Evolutionary conservation across 2,797 vertebrate species (phyloP).

Genomic region (Tenualosa ilisha): DNA sequence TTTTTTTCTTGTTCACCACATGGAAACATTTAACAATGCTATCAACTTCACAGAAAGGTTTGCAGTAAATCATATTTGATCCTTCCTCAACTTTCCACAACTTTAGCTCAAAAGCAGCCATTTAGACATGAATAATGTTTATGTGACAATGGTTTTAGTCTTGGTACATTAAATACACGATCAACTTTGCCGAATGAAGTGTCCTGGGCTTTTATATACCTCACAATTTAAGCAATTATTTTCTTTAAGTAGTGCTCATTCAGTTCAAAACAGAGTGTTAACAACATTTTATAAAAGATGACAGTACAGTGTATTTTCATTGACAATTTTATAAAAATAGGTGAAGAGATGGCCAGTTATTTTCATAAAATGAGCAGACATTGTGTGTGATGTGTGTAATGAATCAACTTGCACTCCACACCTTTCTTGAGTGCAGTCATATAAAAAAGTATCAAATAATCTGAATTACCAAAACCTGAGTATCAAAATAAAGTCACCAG

Average conservation of each 20-base stretch:
- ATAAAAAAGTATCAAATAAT: constrained; percentile 44
- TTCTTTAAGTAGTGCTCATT: not conserved
- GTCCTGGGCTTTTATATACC: not conserved
- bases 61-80: not conserved
- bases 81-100: not conserved
- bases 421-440: constrained; percentile 29
- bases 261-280: not conserved
- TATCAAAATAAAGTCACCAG: constrained; percentile 76
- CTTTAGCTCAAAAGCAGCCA: not conserved
- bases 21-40: not conserved
- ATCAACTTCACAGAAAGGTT: not conserved
- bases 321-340: constrained; percentile 26
- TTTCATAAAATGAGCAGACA: constrained; percentile 8
- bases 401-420: constrained; percentile 18
- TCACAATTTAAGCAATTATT: not conserved
- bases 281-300: not conserved
- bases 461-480: constrained; percentile 78
- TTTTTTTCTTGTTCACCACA: not conserved
- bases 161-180: not conserved
- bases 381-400: constrained; percentile 19
- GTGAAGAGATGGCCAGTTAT: not conserved
- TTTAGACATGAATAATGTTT: not conserved
- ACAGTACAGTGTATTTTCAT: not conserved
- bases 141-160: not conserved
- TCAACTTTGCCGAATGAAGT: not conserved